phyloP scores from a whole-genome alignment of 1,140 invertebrate genomes.

The Sycophila sp. region DNA sequence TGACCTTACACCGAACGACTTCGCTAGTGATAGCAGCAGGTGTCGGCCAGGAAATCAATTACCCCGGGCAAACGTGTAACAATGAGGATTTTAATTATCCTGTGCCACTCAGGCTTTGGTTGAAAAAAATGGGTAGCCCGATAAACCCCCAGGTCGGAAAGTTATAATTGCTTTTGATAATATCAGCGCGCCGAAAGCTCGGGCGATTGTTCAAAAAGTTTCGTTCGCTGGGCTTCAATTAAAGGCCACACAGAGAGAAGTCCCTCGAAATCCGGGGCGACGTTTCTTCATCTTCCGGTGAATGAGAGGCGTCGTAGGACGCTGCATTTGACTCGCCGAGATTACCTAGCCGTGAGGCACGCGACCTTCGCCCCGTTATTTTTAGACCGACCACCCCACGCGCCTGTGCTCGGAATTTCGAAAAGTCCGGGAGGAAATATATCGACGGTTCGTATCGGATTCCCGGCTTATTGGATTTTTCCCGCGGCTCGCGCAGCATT shows the following conservation, averaged over 20 bases:
- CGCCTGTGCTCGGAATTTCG: too few species aligned
- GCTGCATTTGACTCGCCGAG: background rate
- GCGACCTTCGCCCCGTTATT: background rate
- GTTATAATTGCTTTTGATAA: slow-evolving; percentile 38
- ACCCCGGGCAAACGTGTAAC: slow-evolving; percentile 10
- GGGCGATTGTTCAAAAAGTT: slow-evolving; percentile 32
- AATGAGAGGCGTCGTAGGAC: too few species aligned
- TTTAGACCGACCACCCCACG: background rate
- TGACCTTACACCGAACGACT: slow-evolving; percentile 3
- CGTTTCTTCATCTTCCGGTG: background rate
- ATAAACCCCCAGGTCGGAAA: slow-evolving; percentile 20
- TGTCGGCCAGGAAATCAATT: slow-evolving; percentile 17
- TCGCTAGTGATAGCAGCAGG: background rate
- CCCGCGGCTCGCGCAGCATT: background rate
- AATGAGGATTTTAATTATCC: slow-evolving; percentile 29
- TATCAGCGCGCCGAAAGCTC: slow-evolving; percentile 10
- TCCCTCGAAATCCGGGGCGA: background rate
- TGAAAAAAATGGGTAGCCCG: background rate
- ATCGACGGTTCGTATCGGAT: background rate
- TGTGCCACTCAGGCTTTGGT: background rate
- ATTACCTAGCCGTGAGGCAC: slow-evolving; percentile 20
- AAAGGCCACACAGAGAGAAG: slow-evolving; percentile 12
- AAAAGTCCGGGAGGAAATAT: background rate
- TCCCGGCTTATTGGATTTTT: background rate
- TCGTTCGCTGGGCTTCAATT: slow-evolving; percentile 13